Evolutionary conservation across 1,140 invertebrate species (phyloP).

Genomic region (Acyrthosiphon pisum): DNA sequence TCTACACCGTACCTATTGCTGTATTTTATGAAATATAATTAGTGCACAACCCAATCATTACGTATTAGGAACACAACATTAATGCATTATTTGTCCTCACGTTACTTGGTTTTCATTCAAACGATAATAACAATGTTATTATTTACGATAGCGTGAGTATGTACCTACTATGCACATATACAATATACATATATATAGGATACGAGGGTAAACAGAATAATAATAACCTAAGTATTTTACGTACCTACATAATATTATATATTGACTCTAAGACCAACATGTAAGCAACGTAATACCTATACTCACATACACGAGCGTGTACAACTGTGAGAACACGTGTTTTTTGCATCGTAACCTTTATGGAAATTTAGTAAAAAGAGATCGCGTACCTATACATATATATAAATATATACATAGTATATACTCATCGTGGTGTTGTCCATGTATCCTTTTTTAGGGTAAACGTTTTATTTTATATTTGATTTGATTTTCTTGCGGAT

Average conservation of each 20-base stretch:
- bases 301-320: not conserved
- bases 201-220: not conserved
- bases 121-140: not conserved
- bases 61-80: not conserved
- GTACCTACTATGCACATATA: no score
- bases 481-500: conserved; percentile 26
- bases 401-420: not conserved
- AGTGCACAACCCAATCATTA: not conserved
- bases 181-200: not conserved
- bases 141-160: not conserved
- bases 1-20: not conserved
- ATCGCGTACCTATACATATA: not conserved
- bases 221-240: not conserved
- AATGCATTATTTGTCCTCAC: not conserved
- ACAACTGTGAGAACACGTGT: conserved; percentile 9
- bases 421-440: not conserved
- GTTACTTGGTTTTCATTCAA: not conserved
- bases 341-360: conserved; percentile 10
- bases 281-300: not conserved
- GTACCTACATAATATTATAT: not conserved
- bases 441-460: conserved; percentile 27
- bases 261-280: not conserved
- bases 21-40: not conserved
- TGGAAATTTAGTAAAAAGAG: not conserved
- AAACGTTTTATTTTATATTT: conserved; percentile 13